Conservation (phyloP, 23 tunicate species). For the Halocynthia roretzi region DNA sequence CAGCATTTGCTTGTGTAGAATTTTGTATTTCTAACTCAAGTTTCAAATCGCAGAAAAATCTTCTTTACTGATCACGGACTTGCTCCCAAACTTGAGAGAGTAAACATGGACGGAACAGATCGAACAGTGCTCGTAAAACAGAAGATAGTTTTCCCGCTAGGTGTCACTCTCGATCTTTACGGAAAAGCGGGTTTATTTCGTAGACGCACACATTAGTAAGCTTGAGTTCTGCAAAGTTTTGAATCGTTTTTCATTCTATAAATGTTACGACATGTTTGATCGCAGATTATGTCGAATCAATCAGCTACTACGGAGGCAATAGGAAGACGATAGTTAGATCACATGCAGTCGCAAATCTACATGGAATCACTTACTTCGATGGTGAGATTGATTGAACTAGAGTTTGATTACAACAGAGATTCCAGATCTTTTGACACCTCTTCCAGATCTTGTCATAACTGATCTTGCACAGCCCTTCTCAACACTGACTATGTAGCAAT, state of each 20-base stretch:
- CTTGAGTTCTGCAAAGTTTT: not conserved
- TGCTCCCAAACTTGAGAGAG: conserved; percentile 11
- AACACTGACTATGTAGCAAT: too few species aligned
- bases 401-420: too few species aligned
- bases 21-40: too few species aligned
- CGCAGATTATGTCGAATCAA: conserved; percentile 29
- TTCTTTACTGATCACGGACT: conserved; percentile 24
- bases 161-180: conserved; percentile 20
- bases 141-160: conserved; percentile 24
- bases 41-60: conserved; percentile 1
- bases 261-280: not conserved
- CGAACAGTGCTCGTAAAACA: conserved; percentile 7
- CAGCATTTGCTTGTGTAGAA: too few species aligned
- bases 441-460: too few species aligned
- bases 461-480: too few species aligned
- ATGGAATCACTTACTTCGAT: conserved; percentile 22
- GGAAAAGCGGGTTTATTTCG: conserved; percentile 24
- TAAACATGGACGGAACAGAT: conserved; percentile 20
- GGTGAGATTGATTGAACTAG: not conserved
- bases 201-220: conserved; percentile 29
- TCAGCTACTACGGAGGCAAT: conserved; percentile 32
- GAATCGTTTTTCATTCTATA: not conserved
- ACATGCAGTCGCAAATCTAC: not conserved
- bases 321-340: conserved; percentile 11
- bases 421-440: too few species aligned